These are phyloP conservation scores for Anastatus disparis DNA, from an alignment of 1,140 invertebrate genomes.

Conservation along the genomic window DNA sequence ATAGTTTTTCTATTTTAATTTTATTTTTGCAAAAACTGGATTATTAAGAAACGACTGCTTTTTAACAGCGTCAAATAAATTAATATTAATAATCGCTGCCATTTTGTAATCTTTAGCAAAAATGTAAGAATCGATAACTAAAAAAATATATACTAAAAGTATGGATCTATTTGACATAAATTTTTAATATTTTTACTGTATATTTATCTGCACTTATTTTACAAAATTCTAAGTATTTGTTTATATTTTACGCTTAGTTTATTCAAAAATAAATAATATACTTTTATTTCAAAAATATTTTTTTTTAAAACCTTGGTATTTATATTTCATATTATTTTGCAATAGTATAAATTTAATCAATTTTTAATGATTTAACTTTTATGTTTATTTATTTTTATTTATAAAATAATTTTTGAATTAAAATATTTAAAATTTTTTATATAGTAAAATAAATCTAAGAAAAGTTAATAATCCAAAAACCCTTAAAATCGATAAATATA, in stretches of 20 bases:
- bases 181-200: constrained; percentile 16
- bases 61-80: constrained; percentile 27
- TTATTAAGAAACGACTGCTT: constrained; percentile 20
- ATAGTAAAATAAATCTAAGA: neutral
- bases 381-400: neutral
- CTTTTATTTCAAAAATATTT: too few species aligned
- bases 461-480: too few species aligned
- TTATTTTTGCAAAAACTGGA: constrained; percentile 30
- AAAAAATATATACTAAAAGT: constrained; percentile 26
- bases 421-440: neutral
- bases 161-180: neutral
- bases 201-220: constrained; percentile 22
- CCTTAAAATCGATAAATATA: too few species aligned
- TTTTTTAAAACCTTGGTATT: too few species aligned
- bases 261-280: constrained; percentile 18
- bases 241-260: constrained; percentile 17
- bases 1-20: constrained; percentile 5
- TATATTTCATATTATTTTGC: too few species aligned
- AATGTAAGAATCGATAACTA: constrained; percentile 23
- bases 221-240: constrained; percentile 10
- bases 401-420: neutral
- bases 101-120: constrained; percentile 47
- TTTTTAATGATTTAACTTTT: too few species aligned
- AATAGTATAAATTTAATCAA: too few species aligned
- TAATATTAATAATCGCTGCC: constrained; percentile 46